Conservation (phyloP, 2,113 vertebrate species). For the Herpetotheres cachinnans region DNA sequence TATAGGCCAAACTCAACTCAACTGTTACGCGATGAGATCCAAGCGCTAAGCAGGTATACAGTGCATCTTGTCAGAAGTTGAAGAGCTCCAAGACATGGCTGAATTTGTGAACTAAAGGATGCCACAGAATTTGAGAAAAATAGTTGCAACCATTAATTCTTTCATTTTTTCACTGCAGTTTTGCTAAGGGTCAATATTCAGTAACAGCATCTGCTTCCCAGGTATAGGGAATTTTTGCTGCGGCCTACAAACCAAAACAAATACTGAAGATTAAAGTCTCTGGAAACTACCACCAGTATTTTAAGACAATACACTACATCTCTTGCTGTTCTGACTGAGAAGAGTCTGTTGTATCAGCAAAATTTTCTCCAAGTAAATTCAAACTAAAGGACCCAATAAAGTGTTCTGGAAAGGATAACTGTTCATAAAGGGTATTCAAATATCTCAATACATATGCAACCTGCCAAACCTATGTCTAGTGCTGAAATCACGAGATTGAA, state of each 20-base stretch:
- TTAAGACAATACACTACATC: neutral
- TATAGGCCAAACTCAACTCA: neutral
- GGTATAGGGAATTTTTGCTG: neutral
- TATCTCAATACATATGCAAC: neutral
- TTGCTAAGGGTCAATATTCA: neutral
- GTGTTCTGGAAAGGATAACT: neutral
- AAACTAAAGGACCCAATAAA: neutral
- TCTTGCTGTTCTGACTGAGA: neutral
- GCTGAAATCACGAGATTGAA: neutral
- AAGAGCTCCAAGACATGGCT: neutral
- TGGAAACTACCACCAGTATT: neutral
- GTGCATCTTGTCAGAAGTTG: neutral
- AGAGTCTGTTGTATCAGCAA: neutral
- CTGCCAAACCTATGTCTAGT: neutral
- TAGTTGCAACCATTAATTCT: neutral
- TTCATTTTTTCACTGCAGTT: neutral
- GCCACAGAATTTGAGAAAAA: neutral
- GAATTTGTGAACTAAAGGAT: neutral
- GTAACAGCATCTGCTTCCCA: neutral
- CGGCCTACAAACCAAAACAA: neutral
- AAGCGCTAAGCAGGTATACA: neutral
- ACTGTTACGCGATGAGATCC: fast-evolving
- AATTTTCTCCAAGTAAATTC: neutral
- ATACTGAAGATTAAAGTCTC: neutral
- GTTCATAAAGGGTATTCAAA: neutral